These are phyloP conservation scores for Coronaproctus castanopsis DNA, from an alignment of 2,888 invertebrate genomes.

Conservation along the genomic window DNA sequence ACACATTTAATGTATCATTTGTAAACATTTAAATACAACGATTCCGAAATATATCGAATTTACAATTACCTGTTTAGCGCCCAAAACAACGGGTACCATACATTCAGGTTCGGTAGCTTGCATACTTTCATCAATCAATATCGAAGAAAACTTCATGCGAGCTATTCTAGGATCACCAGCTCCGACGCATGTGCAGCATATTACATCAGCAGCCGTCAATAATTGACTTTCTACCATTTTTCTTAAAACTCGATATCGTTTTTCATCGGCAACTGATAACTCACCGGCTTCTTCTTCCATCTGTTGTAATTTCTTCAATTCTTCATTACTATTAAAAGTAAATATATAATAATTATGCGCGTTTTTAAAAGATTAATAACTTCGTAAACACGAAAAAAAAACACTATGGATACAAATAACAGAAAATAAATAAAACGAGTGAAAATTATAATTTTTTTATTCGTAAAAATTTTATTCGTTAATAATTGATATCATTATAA, in stretches of 20 bases:
- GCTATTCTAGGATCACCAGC: constrained; percentile 91
- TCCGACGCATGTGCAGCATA: constrained; percentile 97
- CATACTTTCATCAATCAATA: constrained; percentile 92
- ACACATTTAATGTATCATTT: too few relatives aligned
- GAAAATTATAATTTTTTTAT: too few relatives aligned
- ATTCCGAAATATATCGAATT: too few relatives aligned
- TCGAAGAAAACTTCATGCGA: constrained; percentile 83
- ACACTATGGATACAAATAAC: background rate
- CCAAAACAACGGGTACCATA: constrained; percentile 96
- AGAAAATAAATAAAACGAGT: background rate
- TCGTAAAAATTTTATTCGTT: too few relatives aligned
- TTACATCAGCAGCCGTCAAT: constrained; percentile 89
- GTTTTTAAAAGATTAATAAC: background rate
- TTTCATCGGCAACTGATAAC: constrained; percentile 83
- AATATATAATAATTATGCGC: background rate
- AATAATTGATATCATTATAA: too few relatives aligned
- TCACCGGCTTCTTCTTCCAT: constrained; percentile 97
- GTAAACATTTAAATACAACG: too few relatives aligned
- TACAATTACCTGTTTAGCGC: constrained; percentile 86
- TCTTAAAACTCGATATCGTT: constrained; percentile 73
- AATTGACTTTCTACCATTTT: constrained; percentile 78
- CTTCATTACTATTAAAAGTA: constrained; percentile 42
- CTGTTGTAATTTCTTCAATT: constrained; percentile 84
- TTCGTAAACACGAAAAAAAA: background rate
- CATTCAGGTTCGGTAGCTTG: constrained; percentile 95